Conservation (phyloP, 1,140 invertebrate species). For the Nasonia longicornis region DNA sequence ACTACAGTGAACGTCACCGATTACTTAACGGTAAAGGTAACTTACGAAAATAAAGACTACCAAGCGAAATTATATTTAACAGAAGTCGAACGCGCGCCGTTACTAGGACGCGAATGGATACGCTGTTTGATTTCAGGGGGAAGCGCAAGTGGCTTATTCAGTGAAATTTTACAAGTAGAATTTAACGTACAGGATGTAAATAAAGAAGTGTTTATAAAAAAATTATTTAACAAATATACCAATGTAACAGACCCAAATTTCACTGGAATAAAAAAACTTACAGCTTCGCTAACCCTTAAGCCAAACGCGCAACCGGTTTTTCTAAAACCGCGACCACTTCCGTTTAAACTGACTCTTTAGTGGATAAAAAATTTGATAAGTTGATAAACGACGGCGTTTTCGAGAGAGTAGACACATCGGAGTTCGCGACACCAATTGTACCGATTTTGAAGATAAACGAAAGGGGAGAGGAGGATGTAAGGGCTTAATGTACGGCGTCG, state of each 20-base stretch:
- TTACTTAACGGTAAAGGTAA: conserved; percentile 2
- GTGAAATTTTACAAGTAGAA: not conserved
- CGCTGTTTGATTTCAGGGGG: not conserved
- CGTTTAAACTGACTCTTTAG: conserved; percentile 9
- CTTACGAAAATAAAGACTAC: not conserved
- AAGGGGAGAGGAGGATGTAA: not conserved
- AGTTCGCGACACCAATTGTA: conserved; percentile 31
- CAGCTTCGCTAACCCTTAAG: not conserved
- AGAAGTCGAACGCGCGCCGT: not conserved
- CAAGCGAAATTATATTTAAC: conserved; percentile 29
- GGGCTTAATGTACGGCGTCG: conserved; percentile 10
- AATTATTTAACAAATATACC: not conserved
- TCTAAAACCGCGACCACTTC: not conserved
- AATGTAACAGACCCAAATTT: not conserved
- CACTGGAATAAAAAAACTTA: not conserved
- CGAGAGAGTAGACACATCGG: not conserved
- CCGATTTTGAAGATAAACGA: conserved; percentile 24
- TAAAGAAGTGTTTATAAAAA: not conserved
- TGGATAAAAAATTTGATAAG: not conserved
- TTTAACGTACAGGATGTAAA: not conserved
- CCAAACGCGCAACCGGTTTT: not conserved
- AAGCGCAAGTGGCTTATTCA: not conserved
- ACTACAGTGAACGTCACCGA: not conserved
- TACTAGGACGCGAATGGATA: conserved; percentile 9
- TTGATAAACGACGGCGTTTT: not conserved